Evolutionary conservation across 2,113 vertebrate species (phyloP), one percentile per base, ranked within the genome.

Genomic region (Hemiscyllium ocellatum): DNA sequence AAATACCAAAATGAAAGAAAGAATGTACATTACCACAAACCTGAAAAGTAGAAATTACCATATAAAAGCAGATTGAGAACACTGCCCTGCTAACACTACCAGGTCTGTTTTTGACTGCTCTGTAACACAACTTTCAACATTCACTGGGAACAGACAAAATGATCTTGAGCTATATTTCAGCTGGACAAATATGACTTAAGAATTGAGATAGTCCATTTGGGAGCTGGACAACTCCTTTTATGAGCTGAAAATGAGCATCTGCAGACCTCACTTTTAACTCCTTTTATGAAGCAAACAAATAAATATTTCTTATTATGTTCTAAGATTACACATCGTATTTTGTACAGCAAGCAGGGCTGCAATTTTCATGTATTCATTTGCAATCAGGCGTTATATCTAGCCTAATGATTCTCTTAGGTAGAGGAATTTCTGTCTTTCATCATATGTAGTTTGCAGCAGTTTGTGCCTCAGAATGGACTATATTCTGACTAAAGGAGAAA

Each of bases 401-500:
- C 72, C 72, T 29, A 1, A 22, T 85, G n/a, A 85, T 85, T 80
- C 12, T 22, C 80, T 47, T 22, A 50, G 83, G 2, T 13, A 26
- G 3, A 12, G 85, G 47, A 26, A 83, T 83, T 83, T 42, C n/a
- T 42, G 78, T 4, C 37, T 3, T 37, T 37, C 4, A 3, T 80
- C 4, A 33, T 10, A 4, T 42, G 4, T 42, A 83, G 37, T 83
- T 42, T 42, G 0, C n/a, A 80, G 78, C 4, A 19, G 15, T n/a
- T 80, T 2, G 0, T 2, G 33, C 4, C 5, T 42, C 5, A 83
- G 20, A 5, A 0, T 17, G 4, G 0, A 37, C 20, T 37, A 1
- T 42, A 2, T 42, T 37, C 15, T 42, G 7, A 13, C n/a, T 4
- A 42, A 42, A 83, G 37, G 1, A 87, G 10, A 87, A 24, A 87